Percentiles rank a stretch among this genome's conserved stretches.
These are phyloP conservation scores for Melanostigma gelatinosum DNA, from an alignment of 2,113 vertebrate species.

Conservation along the genomic window DNA sequence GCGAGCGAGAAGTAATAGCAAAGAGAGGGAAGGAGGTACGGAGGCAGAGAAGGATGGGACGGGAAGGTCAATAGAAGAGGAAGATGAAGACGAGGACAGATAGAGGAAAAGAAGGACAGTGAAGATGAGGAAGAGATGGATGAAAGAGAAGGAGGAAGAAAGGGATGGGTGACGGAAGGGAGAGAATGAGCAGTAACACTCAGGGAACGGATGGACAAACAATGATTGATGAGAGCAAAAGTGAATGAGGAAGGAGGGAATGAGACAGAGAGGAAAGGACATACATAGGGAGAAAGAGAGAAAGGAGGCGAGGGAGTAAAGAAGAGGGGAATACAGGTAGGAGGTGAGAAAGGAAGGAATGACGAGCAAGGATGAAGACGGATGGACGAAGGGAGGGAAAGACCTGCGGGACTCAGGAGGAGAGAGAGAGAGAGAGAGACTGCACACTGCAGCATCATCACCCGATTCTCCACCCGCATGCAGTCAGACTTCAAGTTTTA, in stretches of 20 bases:
- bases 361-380: neutral
- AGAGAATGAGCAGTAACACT: neutral
- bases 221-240: constrained; percentile 13
- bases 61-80: neutral
- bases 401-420: neutral
- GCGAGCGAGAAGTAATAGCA: neutral
- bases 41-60: neutral
- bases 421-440: neutral
- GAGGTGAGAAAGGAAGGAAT: neutral
- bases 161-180: neutral
- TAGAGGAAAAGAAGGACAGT: neutral
- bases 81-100: neutral
- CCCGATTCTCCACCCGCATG: constrained; percentile 8
- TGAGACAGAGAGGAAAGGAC: neutral
- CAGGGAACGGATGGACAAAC: neutral
- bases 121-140: neutral
- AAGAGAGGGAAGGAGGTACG: neutral
- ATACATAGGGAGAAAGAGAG: too few species aligned
- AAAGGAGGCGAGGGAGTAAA: neutral
- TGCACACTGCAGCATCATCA: constrained; percentile 1
- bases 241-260: neutral
- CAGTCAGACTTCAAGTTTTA: constrained; percentile 44
- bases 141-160: neutral
- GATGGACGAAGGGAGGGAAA: neutral
- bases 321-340: neutral